Conservation (phyloP, 2,113 vertebrate species). For the Xyliphius kryptos region DNA sequence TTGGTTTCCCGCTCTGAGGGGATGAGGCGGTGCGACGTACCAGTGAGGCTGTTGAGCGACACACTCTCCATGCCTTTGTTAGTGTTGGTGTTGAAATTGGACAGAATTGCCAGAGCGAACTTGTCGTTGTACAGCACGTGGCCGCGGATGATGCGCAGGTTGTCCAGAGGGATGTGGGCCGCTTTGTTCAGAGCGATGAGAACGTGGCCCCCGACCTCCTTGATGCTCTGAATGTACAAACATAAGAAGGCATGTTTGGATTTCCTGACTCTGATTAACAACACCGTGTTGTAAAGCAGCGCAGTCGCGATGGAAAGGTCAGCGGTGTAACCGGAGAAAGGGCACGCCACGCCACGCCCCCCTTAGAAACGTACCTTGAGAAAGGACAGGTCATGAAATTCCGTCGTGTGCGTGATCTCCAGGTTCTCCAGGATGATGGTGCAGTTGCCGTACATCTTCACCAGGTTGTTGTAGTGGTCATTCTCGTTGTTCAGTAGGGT, state of each 20-base stretch:
- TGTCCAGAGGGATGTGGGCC: constrained; percentile 77
- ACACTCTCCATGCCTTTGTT: constrained; percentile 62
- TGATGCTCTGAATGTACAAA: constrained; percentile 69
- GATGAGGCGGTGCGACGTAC: constrained; percentile 53
- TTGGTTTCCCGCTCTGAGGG: too few relatives aligned
- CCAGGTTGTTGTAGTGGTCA: constrained; percentile 82
- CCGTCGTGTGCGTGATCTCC: constrained; percentile 82
- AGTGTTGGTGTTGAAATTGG: constrained; percentile 64
- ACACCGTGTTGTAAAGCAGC: too few relatives aligned
- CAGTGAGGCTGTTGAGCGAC: constrained; percentile 74
- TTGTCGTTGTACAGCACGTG: constrained; percentile 74
- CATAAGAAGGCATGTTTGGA: neutral
- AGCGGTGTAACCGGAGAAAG: too few relatives aligned
- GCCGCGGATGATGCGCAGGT: constrained; percentile 87
- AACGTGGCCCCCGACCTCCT: constrained; percentile 90
- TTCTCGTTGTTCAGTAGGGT: constrained; percentile 73
- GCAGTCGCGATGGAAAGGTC: too few relatives aligned
- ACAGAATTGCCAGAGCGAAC: constrained; percentile 72
- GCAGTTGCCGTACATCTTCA: constrained; percentile 89
- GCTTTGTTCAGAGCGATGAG: constrained; percentile 81
- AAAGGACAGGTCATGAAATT: constrained; percentile 79
- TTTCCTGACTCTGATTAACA: neutral
- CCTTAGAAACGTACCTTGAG: constrained; percentile 65
- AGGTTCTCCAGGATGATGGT: constrained; percentile 89
- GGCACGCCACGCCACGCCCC: too few relatives aligned